Conservation (phyloP, 2,888 invertebrate species). For the Andricus curvator region DNA sequence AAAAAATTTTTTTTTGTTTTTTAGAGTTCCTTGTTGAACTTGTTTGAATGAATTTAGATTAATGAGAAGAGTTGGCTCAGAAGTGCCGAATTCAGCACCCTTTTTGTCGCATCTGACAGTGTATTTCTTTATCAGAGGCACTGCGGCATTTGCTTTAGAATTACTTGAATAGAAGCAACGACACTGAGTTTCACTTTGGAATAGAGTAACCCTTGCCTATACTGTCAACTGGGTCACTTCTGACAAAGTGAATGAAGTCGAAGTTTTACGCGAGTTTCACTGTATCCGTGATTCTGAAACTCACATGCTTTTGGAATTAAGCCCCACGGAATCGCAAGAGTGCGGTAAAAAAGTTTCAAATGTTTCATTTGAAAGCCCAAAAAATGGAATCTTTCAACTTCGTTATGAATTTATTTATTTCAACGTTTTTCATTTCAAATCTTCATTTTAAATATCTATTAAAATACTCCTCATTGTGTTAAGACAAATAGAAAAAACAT, state of each 20-base stretch:
- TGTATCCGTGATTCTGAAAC: constrained; percentile 1
- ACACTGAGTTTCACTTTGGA: constrained; percentile 28
- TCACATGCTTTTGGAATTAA: constrained; percentile 7
- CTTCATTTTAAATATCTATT: no score
- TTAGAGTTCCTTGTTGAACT: no score
- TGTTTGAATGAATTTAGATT: not conserved
- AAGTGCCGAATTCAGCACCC: constrained; percentile 1
- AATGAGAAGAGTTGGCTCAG: not conserved
- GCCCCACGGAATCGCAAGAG: not conserved
- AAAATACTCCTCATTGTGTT: no score
- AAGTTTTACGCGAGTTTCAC: constrained; percentile 36
- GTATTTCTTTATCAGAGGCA: constrained; percentile 29
- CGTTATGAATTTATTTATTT: no score
- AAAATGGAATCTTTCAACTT: no score
- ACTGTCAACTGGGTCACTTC: constrained; percentile 49
- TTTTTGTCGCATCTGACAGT: constrained; percentile 19
- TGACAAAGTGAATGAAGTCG: constrained; percentile 36
- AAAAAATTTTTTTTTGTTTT: no score
- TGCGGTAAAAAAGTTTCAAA: not conserved
- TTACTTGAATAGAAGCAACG: constrained; percentile 35
- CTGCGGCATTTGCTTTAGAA: constrained; percentile 13
- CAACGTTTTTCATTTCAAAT: no score
- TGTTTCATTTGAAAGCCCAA: no score
- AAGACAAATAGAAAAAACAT: not conserved
- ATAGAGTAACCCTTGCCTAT: constrained; percentile 48